Percentiles rank a stretch among this genome's conserved stretches.
Conservation (phyloP, 2,797 vertebrate species). For the Thalassophryne amazonica region DNA sequence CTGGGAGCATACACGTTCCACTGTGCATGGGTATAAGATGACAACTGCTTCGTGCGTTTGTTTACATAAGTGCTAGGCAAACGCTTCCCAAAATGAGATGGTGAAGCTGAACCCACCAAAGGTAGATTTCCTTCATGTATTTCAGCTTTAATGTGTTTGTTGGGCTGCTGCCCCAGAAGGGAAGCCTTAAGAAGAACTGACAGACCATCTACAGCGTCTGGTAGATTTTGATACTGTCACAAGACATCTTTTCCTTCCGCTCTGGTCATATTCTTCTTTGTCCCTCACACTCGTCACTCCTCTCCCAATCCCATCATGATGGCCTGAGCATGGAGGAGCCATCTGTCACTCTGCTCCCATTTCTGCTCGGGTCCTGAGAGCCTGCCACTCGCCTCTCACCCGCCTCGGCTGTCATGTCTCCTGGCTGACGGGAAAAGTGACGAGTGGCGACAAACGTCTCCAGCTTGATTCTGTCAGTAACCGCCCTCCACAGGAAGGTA, state of each 20-base stretch:
- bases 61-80: background rate
- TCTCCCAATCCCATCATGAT: constrained; percentile 72
- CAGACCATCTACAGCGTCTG: constrained; percentile 52
- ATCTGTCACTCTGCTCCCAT: constrained; percentile 68
- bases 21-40: too few species aligned
- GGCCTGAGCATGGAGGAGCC: constrained; percentile 79
- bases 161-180: constrained; percentile 23
- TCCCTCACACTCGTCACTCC: constrained; percentile 36
- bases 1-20: too few species aligned
- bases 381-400: constrained; percentile 82
- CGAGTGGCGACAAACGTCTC: constrained; percentile 72
- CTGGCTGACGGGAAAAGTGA: constrained; percentile 75
- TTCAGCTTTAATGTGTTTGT: constrained; percentile 26
- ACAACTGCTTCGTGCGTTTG: too few species aligned
- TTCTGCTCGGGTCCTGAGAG: constrained; percentile 79
- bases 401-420: constrained; percentile 85
- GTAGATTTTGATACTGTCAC: constrained; percentile 72
- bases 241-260: constrained; percentile 55
- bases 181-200: constrained; percentile 51
- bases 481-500: constrained; percentile 3
- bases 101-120: background rate
- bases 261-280: constrained; percentile 47
- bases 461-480: constrained; percentile 74
- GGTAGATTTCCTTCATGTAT: background rate
- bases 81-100: background rate